These are phyloP conservation scores for Xiphias gladius DNA, from an alignment of 2,113 vertebrate genomes.

Conservation along the genomic window DNA sequence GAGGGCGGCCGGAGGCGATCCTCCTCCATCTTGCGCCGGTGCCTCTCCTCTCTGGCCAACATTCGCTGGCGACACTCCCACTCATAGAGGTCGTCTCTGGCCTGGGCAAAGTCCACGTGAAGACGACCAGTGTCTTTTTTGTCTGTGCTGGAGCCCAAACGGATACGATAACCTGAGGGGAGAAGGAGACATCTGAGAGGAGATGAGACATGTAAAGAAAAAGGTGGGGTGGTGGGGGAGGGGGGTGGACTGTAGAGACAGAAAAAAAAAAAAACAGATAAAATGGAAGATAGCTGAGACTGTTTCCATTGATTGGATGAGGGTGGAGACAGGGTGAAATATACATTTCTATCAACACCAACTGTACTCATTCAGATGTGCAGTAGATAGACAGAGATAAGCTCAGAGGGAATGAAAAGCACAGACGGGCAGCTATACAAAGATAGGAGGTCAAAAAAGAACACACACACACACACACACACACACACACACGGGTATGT, in stretches of 20 bases:
- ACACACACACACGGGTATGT: neutral
- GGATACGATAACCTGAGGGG: slow-evolving; percentile 88
- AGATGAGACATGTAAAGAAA: slow-evolving; percentile 7
- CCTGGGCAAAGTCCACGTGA: slow-evolving; percentile 95
- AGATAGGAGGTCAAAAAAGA: slow-evolving; percentile 9
- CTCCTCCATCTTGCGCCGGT: slow-evolving; percentile 91
- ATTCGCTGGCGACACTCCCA: slow-evolving; percentile 97
- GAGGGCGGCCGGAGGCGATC: slow-evolving; percentile 90
- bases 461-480: neutral
- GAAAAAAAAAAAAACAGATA: neutral
- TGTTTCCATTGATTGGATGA: slow-evolving; percentile 7
- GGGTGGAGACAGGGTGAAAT: slow-evolving; percentile 8
- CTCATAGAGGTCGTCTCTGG: slow-evolving; percentile 94
- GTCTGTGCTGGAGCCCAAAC: slow-evolving; percentile 93
- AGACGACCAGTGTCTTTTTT: slow-evolving; percentile 93
- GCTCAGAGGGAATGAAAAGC: slow-evolving; percentile 1
- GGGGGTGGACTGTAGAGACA: neutral
- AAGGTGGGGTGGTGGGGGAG: no score
- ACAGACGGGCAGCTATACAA: slow-evolving; percentile 21
- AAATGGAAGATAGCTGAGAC: neutral
- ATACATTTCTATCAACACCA: neutral
- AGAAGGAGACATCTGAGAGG: neutral
- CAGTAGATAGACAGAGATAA: slow-evolving; percentile 3
- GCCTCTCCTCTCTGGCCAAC: slow-evolving; percentile 93
- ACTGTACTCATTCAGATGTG: slow-evolving; percentile 11